These are phyloP conservation scores for Epinephelus fuscoguttatus DNA, from an alignment of 2,113 vertebrate species.

Conservation along the genomic window DNA sequence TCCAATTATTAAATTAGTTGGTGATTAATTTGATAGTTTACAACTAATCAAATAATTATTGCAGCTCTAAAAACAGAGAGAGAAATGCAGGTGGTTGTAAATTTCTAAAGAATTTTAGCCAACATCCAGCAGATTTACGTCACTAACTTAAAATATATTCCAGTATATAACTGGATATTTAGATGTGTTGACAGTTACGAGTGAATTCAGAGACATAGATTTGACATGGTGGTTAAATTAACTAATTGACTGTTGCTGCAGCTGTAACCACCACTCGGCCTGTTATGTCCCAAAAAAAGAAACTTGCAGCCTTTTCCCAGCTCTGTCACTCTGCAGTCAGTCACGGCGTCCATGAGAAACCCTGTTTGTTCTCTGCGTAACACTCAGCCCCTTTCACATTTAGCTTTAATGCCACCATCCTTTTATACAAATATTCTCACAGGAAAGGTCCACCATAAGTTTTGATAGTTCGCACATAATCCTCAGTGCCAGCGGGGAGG, in stretches of 20 bases:
- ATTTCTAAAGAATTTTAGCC: not conserved
- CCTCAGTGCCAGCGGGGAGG: constrained; percentile 39
- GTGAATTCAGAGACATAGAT: not conserved
- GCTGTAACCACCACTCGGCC: not conserved
- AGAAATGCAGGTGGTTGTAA: not conserved
- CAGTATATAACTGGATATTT: not conserved
- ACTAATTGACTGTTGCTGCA: not conserved
- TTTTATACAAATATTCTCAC: constrained; percentile 43
- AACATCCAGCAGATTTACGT: not conserved
- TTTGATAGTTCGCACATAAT: constrained; percentile 35
- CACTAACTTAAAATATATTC: not conserved
- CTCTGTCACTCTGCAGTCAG: not conserved
- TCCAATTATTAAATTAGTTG: too few relatives aligned
- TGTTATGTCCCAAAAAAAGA: not conserved
- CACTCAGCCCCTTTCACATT: not conserved
- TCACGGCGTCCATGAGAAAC: not conserved
- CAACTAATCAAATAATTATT: too few relatives aligned
- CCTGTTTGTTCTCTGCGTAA: not conserved
- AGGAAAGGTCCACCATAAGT: constrained; percentile 37
- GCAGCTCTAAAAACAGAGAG: not conserved
- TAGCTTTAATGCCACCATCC: not conserved
- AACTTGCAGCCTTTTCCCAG: not conserved
- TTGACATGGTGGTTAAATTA: not conserved
- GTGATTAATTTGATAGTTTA: too few relatives aligned
- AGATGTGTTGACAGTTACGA: not conserved